Base-by-base conservation (phyloP, 2,113 vertebrate species). In the Cephalopholis sonnerati region DNA sequence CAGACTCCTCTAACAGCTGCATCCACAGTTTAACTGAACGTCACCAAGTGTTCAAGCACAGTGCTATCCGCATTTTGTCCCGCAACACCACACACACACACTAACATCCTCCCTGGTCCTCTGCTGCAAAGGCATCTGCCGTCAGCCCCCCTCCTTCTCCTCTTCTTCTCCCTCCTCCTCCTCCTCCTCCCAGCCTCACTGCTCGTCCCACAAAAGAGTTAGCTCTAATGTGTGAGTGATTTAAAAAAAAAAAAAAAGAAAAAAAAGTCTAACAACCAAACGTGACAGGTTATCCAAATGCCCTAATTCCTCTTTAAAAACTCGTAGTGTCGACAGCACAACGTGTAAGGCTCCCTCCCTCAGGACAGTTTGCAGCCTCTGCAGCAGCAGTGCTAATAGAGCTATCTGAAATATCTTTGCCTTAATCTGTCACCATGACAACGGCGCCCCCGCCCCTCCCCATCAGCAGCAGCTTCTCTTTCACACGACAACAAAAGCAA, bases 111-210 rank as follows among this genome's bases (percentile, higher is more conserved):
- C 85, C 66, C 25, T 51, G 76, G 50, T 86, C 61, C 65, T 85
- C 84, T 90, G 86, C 89, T 86, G 92, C 91, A 94, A 90, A 92
- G 89, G 90, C 90, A 93, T 92, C 89, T 83, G 81, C 85, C 67
- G 77, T 50, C 74, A 80, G 32, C 7, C 27, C 53, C 65, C 39
- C 32, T 57, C 73, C 17, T n/a, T 4, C n/a, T 22, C 57, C 18
- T 20, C 55, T 78, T 51, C 51, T 75, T 51, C 58, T 25, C 25
- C 66, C 12, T 41, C 67, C 59, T 57, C 55, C 73, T 73, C 62
- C 20, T 57, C 71, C 50, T 85, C 79, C 41, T 20, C 32, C 5
- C 63, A n/a, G 54, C 62, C 2, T 50, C 74, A 48, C 66, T 70
- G 46, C 66, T 53, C 32, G 64, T 73, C 79, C 64, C 77, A 57